Evolutionary conservation across 1,140 invertebrate genomes (phyloP).

Genomic region (Drosophila athabasca): DNA sequence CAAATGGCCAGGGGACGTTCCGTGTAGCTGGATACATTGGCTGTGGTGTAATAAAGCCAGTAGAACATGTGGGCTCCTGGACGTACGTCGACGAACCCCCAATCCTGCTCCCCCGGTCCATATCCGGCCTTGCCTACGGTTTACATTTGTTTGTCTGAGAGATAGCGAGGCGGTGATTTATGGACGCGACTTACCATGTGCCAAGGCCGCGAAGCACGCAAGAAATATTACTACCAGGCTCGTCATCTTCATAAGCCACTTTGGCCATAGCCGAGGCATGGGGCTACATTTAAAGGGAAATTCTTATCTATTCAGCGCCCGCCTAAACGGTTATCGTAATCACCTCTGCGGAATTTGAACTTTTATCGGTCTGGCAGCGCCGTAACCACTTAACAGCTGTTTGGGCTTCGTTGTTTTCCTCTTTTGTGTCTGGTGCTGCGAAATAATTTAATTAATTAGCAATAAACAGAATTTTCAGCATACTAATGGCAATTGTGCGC

Average conservation of each 20-base stretch:
- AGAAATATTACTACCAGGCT: conserved; percentile 33
- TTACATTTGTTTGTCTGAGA: background rate
- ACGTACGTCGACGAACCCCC: conserved; percentile 88
- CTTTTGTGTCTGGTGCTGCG: conserved; percentile 61
- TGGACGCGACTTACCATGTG: conserved; percentile 30
- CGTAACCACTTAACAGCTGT: conserved; percentile 48
- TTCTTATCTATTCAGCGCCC: too few species aligned
- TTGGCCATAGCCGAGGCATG: background rate
- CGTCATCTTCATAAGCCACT: conserved; percentile 34
- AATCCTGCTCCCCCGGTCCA: conserved; percentile 87
- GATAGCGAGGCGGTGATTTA: conserved; percentile 7
- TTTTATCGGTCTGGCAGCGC: background rate
- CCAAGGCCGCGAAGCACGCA: conserved; percentile 19
- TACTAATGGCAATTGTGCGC: conserved; percentile 90
- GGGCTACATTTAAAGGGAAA: conserved; percentile 34
- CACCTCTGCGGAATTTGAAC: background rate
- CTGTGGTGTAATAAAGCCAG: conserved; percentile 91
- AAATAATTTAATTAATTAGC: conserved; percentile 60
- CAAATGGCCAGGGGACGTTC: conserved; percentile 90
- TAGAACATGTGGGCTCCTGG: conserved; percentile 91
- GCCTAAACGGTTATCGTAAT: too few species aligned
- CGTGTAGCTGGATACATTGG: conserved; percentile 85
- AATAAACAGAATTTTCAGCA: conserved; percentile 1
- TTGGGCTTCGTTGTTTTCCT: conserved; percentile 46
- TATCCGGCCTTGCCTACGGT: conserved; percentile 83